A percentile compares a stretch with the other conserved stretches of the same genome.
phyloP scores from a whole-genome alignment of 2,113 vertebrate species.

The Glareola pratincola region DNA sequence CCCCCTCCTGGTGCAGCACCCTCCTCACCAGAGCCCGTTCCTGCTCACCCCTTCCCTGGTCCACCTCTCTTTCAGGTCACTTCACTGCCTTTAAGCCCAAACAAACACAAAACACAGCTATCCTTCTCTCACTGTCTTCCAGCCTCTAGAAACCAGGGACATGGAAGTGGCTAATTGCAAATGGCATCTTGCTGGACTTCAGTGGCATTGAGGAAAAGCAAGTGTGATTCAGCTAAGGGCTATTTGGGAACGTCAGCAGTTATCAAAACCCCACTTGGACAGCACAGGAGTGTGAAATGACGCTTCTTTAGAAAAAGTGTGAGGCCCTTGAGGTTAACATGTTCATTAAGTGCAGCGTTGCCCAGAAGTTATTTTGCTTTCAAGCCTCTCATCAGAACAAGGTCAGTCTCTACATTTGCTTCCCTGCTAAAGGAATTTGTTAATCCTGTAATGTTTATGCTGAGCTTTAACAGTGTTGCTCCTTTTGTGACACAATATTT shows the following conservation, averaged over 20 bases:
- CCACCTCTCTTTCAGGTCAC: background rate
- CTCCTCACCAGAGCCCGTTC: background rate
- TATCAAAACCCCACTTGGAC: background rate
- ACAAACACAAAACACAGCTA: background rate
- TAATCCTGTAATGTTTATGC: background rate
- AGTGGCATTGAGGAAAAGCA: conserved; percentile 5
- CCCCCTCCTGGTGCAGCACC: background rate
- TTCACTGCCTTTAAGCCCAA: background rate
- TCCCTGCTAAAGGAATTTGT: background rate
- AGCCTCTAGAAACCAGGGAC: background rate
- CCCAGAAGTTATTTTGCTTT: background rate
- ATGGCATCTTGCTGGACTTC: background rate
- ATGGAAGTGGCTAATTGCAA: background rate
- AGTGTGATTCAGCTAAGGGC: conserved; percentile 19
- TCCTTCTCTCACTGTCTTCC: background rate
- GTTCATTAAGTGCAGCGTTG: background rate
- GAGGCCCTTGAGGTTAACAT: background rate
- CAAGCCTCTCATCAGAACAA: background rate
- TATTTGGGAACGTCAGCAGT: background rate
- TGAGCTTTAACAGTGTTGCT: background rate
- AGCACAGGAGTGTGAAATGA: background rate
- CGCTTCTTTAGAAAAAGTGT: background rate
- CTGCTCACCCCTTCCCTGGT: background rate
- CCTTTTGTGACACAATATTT: background rate
- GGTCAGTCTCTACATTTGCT: background rate